A percentile compares a stretch with the other conserved stretches of the same genome.
phyloP scores from a whole-genome alignment of 2,797 vertebrate genomes.

The Parambassis ranga region DNA sequence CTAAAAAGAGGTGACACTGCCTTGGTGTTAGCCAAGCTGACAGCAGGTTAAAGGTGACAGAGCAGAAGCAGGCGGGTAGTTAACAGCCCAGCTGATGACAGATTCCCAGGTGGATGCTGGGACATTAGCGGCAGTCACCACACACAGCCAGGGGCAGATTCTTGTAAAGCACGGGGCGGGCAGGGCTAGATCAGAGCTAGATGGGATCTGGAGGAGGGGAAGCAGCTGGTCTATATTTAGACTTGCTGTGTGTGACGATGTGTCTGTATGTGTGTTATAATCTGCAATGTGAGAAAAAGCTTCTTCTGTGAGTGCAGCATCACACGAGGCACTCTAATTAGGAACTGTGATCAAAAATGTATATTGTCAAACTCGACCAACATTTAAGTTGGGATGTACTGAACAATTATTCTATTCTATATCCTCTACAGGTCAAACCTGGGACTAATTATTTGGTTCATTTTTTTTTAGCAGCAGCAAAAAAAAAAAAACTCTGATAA shows the following conservation, averaged over 20 bases:
- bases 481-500: too few relatives aligned
- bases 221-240: slow-evolving; percentile 69
- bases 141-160: slow-evolving; percentile 15
- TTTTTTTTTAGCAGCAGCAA: too few relatives aligned
- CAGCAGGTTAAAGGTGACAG: slow-evolving; percentile 67
- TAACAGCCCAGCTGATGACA: slow-evolving; percentile 63
- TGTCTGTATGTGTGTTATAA: slow-evolving; percentile 14
- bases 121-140: slow-evolving; percentile 37
- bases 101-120: slow-evolving; percentile 54
- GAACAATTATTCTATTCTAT: too few relatives aligned
- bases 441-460: too few relatives aligned
- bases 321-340: slow-evolving; percentile 26
- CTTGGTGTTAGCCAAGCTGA: slow-evolving; percentile 51
- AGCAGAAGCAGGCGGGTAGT: slow-evolving; percentile 54
- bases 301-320: background rate
- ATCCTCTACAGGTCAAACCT: too few relatives aligned
- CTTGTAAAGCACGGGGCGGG: slow-evolving; percentile 30
- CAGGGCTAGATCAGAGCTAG: slow-evolving; percentile 15
- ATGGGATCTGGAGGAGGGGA: slow-evolving; percentile 47
- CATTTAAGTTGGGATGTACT: too few relatives aligned
- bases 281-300: slow-evolving; percentile 11
- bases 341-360: slow-evolving; percentile 4
- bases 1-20: slow-evolving; percentile 52
- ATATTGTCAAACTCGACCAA: background rate
- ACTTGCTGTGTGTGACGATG: slow-evolving; percentile 23